Evolutionary conservation across 2,113 vertebrate species (phyloP), one percentile per base, ranked within the genome.

Genomic region (Hypanus sabinus): DNA sequence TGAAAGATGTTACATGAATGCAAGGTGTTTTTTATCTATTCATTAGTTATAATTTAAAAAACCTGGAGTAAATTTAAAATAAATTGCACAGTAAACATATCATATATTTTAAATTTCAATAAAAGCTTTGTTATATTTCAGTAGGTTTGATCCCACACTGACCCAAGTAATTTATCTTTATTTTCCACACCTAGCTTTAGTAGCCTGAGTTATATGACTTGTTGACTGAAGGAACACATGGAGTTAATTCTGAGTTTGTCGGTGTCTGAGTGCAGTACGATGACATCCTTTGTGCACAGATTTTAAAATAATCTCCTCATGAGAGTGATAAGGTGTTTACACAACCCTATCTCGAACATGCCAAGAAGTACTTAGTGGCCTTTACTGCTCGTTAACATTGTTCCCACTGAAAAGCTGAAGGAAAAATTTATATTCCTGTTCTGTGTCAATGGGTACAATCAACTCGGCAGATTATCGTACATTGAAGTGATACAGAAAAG

Each of bases 331-430:
- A 85, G 81, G 18, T 70, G 88, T 91, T 65, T 70, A 93, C 65
- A 93, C 62, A 73, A 73, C 22, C 33, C 8, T 93, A 46, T 14
- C 65, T 93, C 38, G 5, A 71, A 93, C n/a, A 71, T 71, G 24
- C 65, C 90, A 93, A 93, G 68, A 93, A 46, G 20, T 22, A 73
- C 65, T 93, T 93, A 73, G 68, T 71, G 68, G n/a, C 65, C 22
- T 73, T 93, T 24, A 16, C 68, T 73, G 68, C 65, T 93, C 33
- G 8, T 91, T 68, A 91, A 70, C 88, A 36, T 93, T 62, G 27
- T 76, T 65, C 27, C 85, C 85, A 11, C 68, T 71, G 90, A 73
- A 93, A 88, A 93, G 38, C 68, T 92, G 65, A 30, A 92, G 65
- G 22, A 24, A 38, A 92, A 20, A 2, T 46, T 91, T 10, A 70